These are phyloP conservation scores for Rotaria magnacalcarata DNA, from an alignment of 2,888 invertebrate genomes.

Conservation along the genomic window DNA sequence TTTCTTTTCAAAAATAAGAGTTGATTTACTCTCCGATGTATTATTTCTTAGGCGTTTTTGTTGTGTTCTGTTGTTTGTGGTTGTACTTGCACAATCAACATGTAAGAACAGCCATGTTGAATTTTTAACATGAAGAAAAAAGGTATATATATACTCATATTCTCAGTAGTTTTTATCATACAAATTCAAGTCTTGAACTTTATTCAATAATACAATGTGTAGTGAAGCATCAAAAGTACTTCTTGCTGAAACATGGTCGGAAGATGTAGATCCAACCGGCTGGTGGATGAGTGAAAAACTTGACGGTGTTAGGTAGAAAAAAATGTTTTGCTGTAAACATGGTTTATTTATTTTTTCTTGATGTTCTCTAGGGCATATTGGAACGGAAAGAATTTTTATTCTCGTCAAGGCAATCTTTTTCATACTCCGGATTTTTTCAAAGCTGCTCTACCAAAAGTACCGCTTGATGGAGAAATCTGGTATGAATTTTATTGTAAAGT, in stretches of 20 bases:
- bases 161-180: not conserved
- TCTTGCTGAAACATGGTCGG: conserved; percentile 25
- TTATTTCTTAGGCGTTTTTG: not conserved
- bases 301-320: conserved; percentile 51
- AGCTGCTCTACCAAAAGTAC: not conserved
- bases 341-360: not conserved
- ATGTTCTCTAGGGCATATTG: conserved; percentile 51
- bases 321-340: not conserved
- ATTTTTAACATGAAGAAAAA: not conserved
- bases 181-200: not conserved
- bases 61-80: not conserved
- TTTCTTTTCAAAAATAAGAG: not conserved
- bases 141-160: not conserved
- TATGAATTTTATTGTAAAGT: not conserved
- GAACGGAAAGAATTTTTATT: conserved; percentile 56
- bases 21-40: too few species aligned
- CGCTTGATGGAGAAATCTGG: conserved; percentile 24
- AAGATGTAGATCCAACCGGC: conserved; percentile 50
- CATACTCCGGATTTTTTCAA: conserved; percentile 51
- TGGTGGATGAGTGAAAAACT: conserved; percentile 58
- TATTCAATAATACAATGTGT: not conserved
- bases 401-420: conserved; percentile 55
- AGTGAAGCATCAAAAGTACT: not conserved
- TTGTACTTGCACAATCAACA: not conserved
- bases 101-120: not conserved